These are phyloP conservation scores for Callionymus lyra DNA, from an alignment of 2,113 vertebrate species.

Conservation along the genomic window DNA sequence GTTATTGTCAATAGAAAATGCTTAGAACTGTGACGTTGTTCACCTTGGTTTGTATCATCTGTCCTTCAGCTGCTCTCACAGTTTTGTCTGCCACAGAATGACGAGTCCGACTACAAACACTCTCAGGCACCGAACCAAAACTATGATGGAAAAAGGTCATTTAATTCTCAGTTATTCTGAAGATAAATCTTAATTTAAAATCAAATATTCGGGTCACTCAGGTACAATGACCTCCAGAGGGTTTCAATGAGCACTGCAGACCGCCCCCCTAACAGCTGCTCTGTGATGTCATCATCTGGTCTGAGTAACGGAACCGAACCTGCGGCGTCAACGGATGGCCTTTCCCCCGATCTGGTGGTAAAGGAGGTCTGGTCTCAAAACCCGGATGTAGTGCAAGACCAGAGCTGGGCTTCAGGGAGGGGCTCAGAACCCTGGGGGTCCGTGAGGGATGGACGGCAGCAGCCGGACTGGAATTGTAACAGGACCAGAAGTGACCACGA, in stretches of 20 bases:
- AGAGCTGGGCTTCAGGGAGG: conserved; percentile 18
- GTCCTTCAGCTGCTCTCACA: too few species aligned
- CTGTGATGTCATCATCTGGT: conserved; percentile 52
- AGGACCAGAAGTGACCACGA: too few species aligned
- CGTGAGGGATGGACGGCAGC: conserved; percentile 15
- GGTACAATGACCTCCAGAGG: conserved; percentile 60
- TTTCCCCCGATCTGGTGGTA: conserved; percentile 63
- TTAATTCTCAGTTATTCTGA: too few species aligned
- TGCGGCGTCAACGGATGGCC: conserved; percentile 51
- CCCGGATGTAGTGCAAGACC: conserved; percentile 22
- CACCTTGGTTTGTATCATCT: too few species aligned
- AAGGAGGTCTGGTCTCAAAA: conserved; percentile 54
- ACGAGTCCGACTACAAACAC: too few species aligned
- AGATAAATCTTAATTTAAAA: too few species aligned
- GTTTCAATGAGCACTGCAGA: conserved; percentile 25
- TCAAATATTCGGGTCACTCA: conserved; percentile 14
- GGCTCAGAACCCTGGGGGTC: conserved; percentile 14
- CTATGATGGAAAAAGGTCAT: too few species aligned
- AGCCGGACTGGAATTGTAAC: conserved; percentile 28
- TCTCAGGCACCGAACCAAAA: too few species aligned
- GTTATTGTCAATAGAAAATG: too few species aligned
- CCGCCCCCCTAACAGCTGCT: conserved; percentile 37
- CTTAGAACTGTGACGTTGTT: too few species aligned
- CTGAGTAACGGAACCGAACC: conserved; percentile 51
- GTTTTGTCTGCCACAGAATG: too few species aligned